Evolutionary conservation across 2,113 vertebrate species (phyloP).

Genomic region (Opisthocomus hoazin): DNA sequence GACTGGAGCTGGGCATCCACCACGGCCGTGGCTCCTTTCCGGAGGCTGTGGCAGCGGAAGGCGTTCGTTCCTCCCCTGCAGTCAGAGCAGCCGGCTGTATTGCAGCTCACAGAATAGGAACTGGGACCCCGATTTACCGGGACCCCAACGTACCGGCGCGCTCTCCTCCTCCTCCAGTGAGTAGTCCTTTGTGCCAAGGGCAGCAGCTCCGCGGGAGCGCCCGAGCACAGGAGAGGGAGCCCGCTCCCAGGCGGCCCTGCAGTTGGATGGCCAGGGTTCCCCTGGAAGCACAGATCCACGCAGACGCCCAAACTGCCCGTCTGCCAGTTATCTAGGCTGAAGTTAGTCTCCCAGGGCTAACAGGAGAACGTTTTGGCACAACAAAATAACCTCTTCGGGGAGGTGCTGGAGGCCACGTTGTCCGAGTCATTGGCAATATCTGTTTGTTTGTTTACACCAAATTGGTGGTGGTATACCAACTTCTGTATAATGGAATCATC

Average conservation of each 20-base stretch:
- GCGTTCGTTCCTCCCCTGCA: background rate
- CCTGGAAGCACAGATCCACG: background rate
- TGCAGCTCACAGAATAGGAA: rapidly evolving
- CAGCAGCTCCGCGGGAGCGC: background rate
- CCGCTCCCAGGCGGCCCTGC: background rate
- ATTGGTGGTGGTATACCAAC: background rate
- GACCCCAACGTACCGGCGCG: background rate
- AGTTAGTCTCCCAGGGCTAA: background rate
- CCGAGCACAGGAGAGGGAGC: constrained; percentile 11
- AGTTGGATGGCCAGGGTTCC: background rate
- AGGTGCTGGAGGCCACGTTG: background rate
- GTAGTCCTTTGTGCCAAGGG: background rate
- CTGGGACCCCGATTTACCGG: rapidly evolving
- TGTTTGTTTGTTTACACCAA: too few relatives aligned
- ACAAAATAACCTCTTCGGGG: background rate
- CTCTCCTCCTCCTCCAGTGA: background rate
- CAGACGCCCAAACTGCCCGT: background rate
- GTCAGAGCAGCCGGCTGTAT: background rate
- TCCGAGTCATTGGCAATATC: too few relatives aligned
- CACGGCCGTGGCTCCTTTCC: background rate
- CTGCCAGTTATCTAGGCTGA: background rate
- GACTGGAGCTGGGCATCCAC: background rate
- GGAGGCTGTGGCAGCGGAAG: background rate
- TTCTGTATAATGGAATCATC: background rate
- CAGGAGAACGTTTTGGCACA: background rate